Evolutionary conservation across 1,140 invertebrate genomes (phyloP), one percentile per base, ranked within the genome.

Genomic region (Yoshiicerus persimilis): DNA sequence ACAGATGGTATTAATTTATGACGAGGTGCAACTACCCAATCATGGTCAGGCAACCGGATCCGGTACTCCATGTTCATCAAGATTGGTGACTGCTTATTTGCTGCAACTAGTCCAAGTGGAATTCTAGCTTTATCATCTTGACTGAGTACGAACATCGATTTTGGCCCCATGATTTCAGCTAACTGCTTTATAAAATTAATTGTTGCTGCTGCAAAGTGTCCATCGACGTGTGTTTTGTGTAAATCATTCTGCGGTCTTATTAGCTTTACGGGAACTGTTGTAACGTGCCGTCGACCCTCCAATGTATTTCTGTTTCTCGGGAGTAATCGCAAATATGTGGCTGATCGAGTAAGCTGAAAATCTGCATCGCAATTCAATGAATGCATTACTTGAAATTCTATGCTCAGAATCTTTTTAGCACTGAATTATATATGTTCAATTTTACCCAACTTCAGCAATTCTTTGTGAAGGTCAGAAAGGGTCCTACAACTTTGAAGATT

Each of bases 11-110:
- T 84, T 20, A 84, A 36, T 89, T 92, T 92, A 88, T 93, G 92
- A 10, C 66, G 62, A 32, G 87, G 41, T 36, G 91, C 92, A 89
- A 93, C 90, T 11, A 92, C 91, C 90, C 91, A 93, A 90, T 93
- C 92, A 91, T 93, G 92, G 90, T 93, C 92, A 56, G 93, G 92
- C 27, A 93, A 41, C 39, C 39, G 39, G 39, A 41, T 41, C 39
- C 89, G 75, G 89, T 93, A 93, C 80, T 93, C 92, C 56, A 93
- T 80, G 90, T 92, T 91, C 92, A 93, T 93, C 89, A 93, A 80
- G 10, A 92, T 47, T 10, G 90, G 91, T 20, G 91, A 87, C 90
- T 93, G 92, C 87, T 91, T 92, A 41, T 92, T 93, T 66, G 91
- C 92, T 80, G 92, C 92, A 80, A 92, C 92, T 30, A 92, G 85